A percentile compares a stretch with the other conserved stretches of the same genome.
These are phyloP conservation scores for Motacilla alba DNA, from an alignment of 2,113 vertebrate genomes.

Conservation along the genomic window DNA sequence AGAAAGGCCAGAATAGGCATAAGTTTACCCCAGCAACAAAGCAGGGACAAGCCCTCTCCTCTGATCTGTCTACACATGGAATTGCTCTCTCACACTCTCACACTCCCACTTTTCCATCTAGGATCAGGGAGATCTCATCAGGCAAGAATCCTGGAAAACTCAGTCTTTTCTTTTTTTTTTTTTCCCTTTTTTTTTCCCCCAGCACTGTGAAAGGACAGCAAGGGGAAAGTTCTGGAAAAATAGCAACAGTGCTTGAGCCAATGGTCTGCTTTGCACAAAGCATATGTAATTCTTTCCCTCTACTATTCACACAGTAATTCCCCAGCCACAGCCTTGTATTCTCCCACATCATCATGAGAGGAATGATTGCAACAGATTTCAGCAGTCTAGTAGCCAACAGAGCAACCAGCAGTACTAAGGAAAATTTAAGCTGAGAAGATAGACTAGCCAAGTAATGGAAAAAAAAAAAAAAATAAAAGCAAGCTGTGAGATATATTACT, in stretches of 20 bases:
- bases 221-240: conserved; percentile 23
- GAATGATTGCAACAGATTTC: conserved; percentile 37
- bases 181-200: fast-evolving
- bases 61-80: background rate
- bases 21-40: background rate
- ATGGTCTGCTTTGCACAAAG: background rate
- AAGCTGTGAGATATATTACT: conserved; percentile 33
- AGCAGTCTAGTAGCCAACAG: background rate
- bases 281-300: conserved; percentile 31
- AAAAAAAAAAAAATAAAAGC: background rate
- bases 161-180: too few species aligned
- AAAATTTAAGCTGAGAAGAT: conserved; percentile 32
- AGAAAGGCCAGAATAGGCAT: background rate
- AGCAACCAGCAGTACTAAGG: background rate
- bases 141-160: background rate
- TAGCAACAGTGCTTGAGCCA: background rate
- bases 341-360: background rate
- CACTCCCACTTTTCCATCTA: background rate
- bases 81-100: background rate
- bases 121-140: background rate
- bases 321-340: background rate
- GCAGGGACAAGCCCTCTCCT: background rate
- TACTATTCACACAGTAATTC: conserved; percentile 21
- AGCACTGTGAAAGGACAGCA: background rate
- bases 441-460: background rate